Base-by-base conservation (phyloP, 2,113 vertebrate genomes). In the Cyanoderma ruficeps region DNA sequence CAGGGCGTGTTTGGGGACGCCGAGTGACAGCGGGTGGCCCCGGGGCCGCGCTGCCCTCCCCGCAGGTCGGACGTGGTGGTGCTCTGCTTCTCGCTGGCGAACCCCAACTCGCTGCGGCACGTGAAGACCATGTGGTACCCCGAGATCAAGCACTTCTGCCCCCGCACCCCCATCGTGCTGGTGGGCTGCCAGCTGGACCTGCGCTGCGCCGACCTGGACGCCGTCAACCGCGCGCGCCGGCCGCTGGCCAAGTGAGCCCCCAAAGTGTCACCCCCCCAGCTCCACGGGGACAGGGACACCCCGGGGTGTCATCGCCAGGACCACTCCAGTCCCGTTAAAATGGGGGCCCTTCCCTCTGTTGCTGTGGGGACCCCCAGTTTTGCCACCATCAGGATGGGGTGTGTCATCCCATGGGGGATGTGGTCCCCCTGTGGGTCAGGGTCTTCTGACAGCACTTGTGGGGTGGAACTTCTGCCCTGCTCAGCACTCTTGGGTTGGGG, bases 151-250 rank as follows among this genome's bases (percentile, higher is more conserved):
- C 99, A 99, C 97, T 99, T 99, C 98, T 99, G 99, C 93, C 99
- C 99, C 5, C 98, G 99, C 33, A 99, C 99, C 0, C 99, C 99
- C 79, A 98, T 99, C 75, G 98, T 99, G 96, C 98, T 99, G 84
- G 99, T 99, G 60, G 99, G 99, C 88, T 99, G 99, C 98, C 99
- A 99, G 98, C 98, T 99, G 96, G 99, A 99, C 97, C 98, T 99
- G 96, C 98, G 99, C 96, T 99, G 99, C 10, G 98, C 99, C 8
- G 99, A 99, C 98, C 98, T 99, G 91, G 99, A 99, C 41, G 99
- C 99, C 12, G 99, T 99, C 68, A 99, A 99, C 97, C 98, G 99
- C 1, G 99, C 99, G 1, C 98, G 99, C 3, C 97, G 98, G 20
- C 99, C 99, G 4, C 92, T 99, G 77, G 99, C 98, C 94, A 99